Evolutionary conservation across 2,113 vertebrate species (phyloP).

Genomic region (Perccottus glenii): DNA sequence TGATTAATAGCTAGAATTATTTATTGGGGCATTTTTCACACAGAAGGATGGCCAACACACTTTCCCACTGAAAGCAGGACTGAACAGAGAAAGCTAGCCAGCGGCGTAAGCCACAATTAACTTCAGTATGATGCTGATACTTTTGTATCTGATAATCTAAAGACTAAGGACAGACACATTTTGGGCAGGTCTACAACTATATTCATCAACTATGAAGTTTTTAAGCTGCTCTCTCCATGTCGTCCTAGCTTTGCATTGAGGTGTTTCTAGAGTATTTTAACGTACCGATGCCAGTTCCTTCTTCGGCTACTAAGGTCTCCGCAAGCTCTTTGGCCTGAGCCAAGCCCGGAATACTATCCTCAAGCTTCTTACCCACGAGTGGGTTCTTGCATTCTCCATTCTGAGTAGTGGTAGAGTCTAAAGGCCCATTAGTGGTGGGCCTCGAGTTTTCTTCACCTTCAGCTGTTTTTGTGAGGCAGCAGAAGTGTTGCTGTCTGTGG

Average conservation of each 20-base stretch:
- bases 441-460: constrained; percentile 43
- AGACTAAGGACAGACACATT: neutral
- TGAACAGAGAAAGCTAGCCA: constrained; percentile 53
- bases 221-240: constrained; percentile 56
- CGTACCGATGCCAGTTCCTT: constrained; percentile 87
- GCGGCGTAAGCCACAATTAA: constrained; percentile 47
- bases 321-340: constrained; percentile 95
- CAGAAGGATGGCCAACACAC: constrained; percentile 26
- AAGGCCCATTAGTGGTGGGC: constrained; percentile 68
- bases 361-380: constrained; percentile 81
- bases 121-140: neutral
- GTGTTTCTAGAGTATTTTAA: constrained; percentile 30
- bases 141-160: neutral
- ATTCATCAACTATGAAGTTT: constrained; percentile 10
- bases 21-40: constrained; percentile 29
- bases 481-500: constrained; percentile 24
- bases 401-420: constrained; percentile 57
- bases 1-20: constrained; percentile 33
- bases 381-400: constrained; percentile 79
- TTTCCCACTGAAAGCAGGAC: constrained; percentile 44
- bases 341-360: constrained; percentile 86
- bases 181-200: too few species aligned
- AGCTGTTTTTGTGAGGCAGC: constrained; percentile 26
- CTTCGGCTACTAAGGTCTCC: constrained; percentile 90
- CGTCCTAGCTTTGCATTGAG: constrained; percentile 27